Base-by-base conservation (phyloP, 2,113 vertebrate species). In the Aspidoscelis tigris region DNA sequence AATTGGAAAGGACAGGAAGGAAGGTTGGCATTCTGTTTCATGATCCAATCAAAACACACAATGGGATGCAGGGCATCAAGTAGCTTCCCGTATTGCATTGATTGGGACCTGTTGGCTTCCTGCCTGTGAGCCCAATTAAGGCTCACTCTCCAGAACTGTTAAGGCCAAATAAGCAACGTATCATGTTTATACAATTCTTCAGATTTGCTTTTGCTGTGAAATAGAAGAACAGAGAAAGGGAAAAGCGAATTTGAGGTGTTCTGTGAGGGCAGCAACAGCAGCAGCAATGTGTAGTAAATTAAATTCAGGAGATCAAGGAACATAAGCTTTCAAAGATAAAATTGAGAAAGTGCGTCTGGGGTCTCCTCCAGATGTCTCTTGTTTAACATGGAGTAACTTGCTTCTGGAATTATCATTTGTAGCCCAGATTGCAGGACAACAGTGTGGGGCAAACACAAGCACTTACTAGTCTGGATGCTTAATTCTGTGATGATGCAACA, bases 111-210 rank as follows among this genome's bases (percentile, higher is more conserved):
- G 83, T 74, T 80, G 69, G 70, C 44, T 79, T 66, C 74, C 44
- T 85, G 69, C n/a, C 77, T 33, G 55, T 64, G 58, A 43, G 41
- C n/a, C n/a, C 83, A 85, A 80, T 80, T 85, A 85, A 74, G 44
- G 58, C 43, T n/a, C 4, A 66, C 20, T 73, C 58, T 66, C 70
- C 47, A 26, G n/a, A 61, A 5, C 22, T 66, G 21, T 74, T 61
- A 74, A 79, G 71, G 64, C 77, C n/a, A 73, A 74, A 53, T 50
- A 72, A 80, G 68, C 55, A 79, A 47, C 22, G 55, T 50, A 79
- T 22, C 58, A 41, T 18, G 26, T 65, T 58, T 10, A 78, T 41
- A 78, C 3, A 58, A 73, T 72, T 74, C 69, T 84, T 69, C 82
- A 50, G 47, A 73, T n/a, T 76, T 73, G 43, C 43, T 41, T 78